phyloP scores from a whole-genome alignment of 2,797 vertebrate species.

The Brachyrhaphis roseni region DNA sequence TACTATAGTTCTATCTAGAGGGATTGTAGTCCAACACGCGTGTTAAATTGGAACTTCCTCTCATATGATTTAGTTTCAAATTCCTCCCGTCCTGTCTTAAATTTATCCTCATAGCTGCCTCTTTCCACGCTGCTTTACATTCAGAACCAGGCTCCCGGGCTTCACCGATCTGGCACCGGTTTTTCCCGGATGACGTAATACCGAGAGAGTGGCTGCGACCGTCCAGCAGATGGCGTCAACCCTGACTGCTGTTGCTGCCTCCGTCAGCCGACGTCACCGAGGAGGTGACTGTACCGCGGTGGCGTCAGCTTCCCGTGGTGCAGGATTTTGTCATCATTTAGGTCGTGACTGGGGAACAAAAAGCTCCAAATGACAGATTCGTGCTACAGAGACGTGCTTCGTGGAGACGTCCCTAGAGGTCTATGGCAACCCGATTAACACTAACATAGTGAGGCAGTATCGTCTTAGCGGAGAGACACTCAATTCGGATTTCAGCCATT shows the following conservation, averaged over 20 bases:
- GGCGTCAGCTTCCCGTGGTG: constrained; percentile 76
- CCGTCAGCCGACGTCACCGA: constrained; percentile 67
- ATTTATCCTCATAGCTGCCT: background rate
- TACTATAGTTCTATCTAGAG: background rate
- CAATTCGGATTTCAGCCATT: background rate
- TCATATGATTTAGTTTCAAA: background rate
- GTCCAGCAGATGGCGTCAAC: constrained; percentile 71
- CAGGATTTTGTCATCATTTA: constrained; percentile 75
- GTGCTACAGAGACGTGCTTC: constrained; percentile 20
- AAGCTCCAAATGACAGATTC: constrained; percentile 39
- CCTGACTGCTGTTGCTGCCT: constrained; percentile 12
- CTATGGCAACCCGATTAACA: background rate
- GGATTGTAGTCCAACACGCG: background rate
- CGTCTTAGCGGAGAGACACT: background rate
- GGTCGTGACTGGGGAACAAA: constrained; percentile 71
- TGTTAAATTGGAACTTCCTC: background rate
- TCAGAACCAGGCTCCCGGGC: constrained; percentile 35
- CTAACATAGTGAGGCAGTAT: background rate
- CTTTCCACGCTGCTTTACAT: background rate
- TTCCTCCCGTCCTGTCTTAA: background rate
- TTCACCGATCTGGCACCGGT: constrained; percentile 46
- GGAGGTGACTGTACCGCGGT: constrained; percentile 58
- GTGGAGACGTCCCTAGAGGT: background rate
- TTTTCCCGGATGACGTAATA: constrained; percentile 66
- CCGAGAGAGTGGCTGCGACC: constrained; percentile 37